Base-by-base conservation (phyloP, 2,113 vertebrate genomes). In the Choloepus hoffmanni region DNA sequence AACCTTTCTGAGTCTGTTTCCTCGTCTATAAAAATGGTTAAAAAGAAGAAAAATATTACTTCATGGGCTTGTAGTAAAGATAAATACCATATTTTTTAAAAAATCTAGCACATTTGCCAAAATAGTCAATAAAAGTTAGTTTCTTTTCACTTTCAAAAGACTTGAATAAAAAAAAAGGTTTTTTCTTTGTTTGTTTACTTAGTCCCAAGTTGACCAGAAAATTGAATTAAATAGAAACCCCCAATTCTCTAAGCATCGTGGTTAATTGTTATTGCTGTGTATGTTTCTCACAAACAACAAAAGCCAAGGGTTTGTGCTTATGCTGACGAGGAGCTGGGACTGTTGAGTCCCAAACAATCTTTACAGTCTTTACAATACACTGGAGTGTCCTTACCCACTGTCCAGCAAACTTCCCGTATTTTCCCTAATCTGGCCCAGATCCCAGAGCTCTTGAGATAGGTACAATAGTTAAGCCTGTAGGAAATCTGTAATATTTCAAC, bases 401-500 rank as follows among this genome's bases (percentile, higher is more conserved):
- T 50, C 77, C 73, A 43, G 85, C 45, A 79, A 53, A 81, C n/a
- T 77, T 95, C 50, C 91, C 76, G 19, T 76, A 33, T 87, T 94
- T 94, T 76, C 85, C 14, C 0, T 94, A 89, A 76, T 77, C 86
- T 96, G 96, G 43, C 87, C 58, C 43, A 60, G 74, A 79, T 96
- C 86, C 89, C 90, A 94, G 83, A 73, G 60, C 53, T 94, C 93
- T 76, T 36, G 87, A 91, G 77, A 92, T 72, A 91, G 53, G 82
- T 82, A 63, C 9, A 40, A 60, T 58, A 93, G 86, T 89, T 62
- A 96, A 91, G 67, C 48, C 50, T 89, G 24, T 73, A 21, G 45
- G 89, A 95, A 96, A 81, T 82, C 53, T 83, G 79, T 86, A 86
- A 89, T 83, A 95, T 84, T 91, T 96, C 94, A 94, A 26, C 85